Conservation (phyloP, 2,888 invertebrate genomes). For the Melinaea menophilus region DNA sequence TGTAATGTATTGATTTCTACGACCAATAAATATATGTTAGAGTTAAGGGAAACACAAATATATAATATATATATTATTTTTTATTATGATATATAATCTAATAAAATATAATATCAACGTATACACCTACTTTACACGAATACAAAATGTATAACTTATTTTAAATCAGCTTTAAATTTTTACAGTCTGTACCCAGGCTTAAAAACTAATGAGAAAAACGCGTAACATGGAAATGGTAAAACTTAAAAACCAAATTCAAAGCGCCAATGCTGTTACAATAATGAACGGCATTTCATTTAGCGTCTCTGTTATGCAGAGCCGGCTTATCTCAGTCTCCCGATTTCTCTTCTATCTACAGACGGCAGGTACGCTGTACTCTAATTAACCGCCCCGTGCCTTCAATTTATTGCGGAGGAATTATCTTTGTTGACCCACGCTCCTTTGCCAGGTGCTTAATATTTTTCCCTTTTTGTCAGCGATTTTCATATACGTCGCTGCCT, state of each 20-base stretch:
- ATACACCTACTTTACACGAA: too few relatives aligned
- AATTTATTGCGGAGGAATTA: constrained; percentile 66
- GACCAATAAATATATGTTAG: too few relatives aligned
- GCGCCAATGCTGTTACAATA: constrained; percentile 19
- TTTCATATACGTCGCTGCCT: constrained; percentile 37
- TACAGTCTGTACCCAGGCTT: constrained; percentile 5
- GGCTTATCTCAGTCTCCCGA: constrained; percentile 50
- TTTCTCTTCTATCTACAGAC: constrained; percentile 51
- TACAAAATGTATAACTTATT: too few relatives aligned
- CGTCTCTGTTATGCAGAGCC: constrained; percentile 51
- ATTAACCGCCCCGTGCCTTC: constrained; percentile 56
- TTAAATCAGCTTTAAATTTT: background rate
- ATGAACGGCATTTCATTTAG: constrained; percentile 54
- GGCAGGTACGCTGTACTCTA: constrained; percentile 47
- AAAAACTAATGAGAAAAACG: constrained; percentile 5
- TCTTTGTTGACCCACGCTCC: constrained; percentile 68
- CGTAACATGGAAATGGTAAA: constrained; percentile 5
- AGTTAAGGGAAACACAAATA: too few relatives aligned
- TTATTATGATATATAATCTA: too few relatives aligned
- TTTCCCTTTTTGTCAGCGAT: constrained; percentile 50
- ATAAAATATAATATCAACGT: too few relatives aligned
- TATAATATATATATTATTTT: too few relatives aligned
- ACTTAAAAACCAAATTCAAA: constrained; percentile 4
- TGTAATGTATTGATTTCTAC: too few relatives aligned
- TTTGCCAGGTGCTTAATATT: constrained; percentile 52